Base-by-base conservation (phyloP, 92 coral and sea anemone species). In the Epizoanthus scotinus region DNA sequence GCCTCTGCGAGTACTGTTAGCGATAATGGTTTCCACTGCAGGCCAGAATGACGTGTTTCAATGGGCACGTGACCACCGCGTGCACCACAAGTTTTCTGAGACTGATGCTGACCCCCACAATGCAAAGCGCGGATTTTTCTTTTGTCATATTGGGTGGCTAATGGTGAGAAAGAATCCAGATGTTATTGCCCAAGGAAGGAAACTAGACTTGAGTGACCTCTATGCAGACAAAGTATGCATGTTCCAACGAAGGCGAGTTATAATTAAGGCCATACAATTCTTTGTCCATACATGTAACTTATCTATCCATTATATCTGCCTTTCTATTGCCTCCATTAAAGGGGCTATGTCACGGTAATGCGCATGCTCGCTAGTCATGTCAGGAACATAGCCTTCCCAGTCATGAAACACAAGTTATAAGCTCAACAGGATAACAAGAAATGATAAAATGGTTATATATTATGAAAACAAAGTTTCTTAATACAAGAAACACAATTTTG, bases 31-130 rank as follows among this genome's bases (percentile, higher is more conserved):
- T 12, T 77, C 78, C 56, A 19, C 70, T 17, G 93, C 93, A 4
- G 85, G 62, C 3, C 93, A 89, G 52, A 89, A 86, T 54, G 82
- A 83, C 84, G 87, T 89, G 34, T 89, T 86, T 71, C 90, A 89
- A 56, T 89, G 93, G 93, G 87, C 83, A 29, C 81, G 93, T 6
- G 93, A 89, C 70, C 93, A 89, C 36, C 93, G 93, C 49, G 93
- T 86, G 44, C 93, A 89, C 54, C 93, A 86, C 87, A 89, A 89
- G 83, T 89, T 60, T 62, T 82, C 93, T 17, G 93, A 89, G 81
- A 86, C 93, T 0, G 87, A 89, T 54, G 93, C 87, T 8, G 93
- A 89, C 56, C 93, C 93, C 18, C 93, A 89, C 78, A 89, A 89
- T 38, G 93, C 93, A 14, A 89, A 82, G n/a, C 85, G 90, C 22